Percentiles rank a stretch among this genome's conserved stretches.
Conservation (phyloP, 2,888 invertebrate genomes). For the Chirona hameri region DNA sequence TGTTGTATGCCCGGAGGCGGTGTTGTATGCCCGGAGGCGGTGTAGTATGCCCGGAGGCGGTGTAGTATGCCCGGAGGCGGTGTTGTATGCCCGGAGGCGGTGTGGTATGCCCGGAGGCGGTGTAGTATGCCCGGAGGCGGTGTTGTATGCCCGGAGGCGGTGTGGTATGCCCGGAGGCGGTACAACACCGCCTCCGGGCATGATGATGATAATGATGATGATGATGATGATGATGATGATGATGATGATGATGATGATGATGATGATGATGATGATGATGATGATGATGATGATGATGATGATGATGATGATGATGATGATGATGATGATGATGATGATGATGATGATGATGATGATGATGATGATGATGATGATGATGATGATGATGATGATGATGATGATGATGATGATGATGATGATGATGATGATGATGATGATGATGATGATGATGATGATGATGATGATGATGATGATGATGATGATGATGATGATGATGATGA, state of each 20-base stretch:
- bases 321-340: background rate
- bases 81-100: no score
- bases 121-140: no score
- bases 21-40: no score
- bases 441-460: constrained; percentile 22
- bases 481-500: background rate
- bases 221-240: background rate
- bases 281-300: background rate
- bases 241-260: background rate
- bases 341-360: background rate
- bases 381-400: background rate
- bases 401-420: constrained; percentile 22
- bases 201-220: background rate
- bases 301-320: background rate
- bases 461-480: constrained; percentile 22
- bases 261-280: background rate
- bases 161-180: no score
- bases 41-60: no score
- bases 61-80: no score
- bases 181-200: no score
- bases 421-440: constrained; percentile 22
- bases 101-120: no score
- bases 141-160: no score
- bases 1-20: no score
- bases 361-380: background rate